These are phyloP conservation scores for Pseudorectes ferrugineus DNA, from an alignment of 2,113 vertebrate genomes.

Conservation along the genomic window DNA sequence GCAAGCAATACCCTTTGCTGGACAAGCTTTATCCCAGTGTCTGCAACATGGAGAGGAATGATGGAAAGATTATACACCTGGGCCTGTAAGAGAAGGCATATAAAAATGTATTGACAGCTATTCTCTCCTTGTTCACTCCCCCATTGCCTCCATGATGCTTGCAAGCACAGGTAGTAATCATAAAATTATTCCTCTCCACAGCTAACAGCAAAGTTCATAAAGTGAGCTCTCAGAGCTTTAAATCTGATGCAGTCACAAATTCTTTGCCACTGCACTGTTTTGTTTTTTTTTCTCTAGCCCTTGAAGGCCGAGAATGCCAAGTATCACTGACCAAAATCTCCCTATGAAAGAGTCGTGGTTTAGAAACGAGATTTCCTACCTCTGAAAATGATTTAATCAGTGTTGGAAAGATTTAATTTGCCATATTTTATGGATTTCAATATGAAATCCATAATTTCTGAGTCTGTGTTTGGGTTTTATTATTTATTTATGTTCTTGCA, in stretches of 20 bases:
- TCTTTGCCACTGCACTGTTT: not conserved
- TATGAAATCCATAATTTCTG: not conserved
- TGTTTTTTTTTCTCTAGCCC: not conserved
- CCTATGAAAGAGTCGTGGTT: not conserved
- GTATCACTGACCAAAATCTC: not conserved
- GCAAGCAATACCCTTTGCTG: not conserved
- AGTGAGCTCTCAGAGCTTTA: not conserved
- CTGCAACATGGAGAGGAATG: not conserved
- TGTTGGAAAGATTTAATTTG: not conserved
- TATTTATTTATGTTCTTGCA: not conserved
- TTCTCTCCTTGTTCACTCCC: not conserved
- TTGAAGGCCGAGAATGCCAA: not conserved
- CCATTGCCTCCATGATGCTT: not conserved
- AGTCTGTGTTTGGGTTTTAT: not conserved
- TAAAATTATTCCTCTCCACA: not conserved
- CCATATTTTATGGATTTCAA: not conserved
- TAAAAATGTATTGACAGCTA: not conserved
- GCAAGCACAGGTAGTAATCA: not conserved
- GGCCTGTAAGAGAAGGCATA: not conserved
- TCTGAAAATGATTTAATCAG: not conserved
- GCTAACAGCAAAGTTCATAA: not conserved
- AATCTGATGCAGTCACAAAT: not conserved
- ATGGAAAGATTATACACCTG: not conserved
- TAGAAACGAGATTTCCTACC: not conserved
- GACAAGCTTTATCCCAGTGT: not conserved